A percentile compares a stretch with the other conserved stretches of the same genome.
These are phyloP conservation scores for Marmota flaviventris DNA, from an alignment of 2,113 vertebrate species.

Conservation along the genomic window DNA sequence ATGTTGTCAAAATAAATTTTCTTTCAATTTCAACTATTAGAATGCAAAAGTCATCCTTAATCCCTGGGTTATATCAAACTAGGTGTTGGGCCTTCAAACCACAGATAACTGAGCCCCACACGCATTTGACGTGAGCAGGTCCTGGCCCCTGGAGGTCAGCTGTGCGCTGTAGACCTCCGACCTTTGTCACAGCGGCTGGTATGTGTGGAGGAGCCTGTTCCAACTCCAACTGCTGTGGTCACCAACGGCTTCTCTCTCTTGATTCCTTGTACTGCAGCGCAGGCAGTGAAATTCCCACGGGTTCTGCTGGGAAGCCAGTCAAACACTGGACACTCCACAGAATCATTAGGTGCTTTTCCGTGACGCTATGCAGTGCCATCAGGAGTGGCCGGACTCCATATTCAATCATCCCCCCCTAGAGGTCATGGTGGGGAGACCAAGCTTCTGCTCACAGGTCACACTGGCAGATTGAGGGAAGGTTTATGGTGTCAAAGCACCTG, in stretches of 20 bases:
- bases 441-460: neutral
- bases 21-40: neutral
- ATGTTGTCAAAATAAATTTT: neutral
- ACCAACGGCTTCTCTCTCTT: constrained; percentile 65
- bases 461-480: too few species aligned
- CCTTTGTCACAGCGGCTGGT: constrained; percentile 63
- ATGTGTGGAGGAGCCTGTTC: constrained; percentile 60
- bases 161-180: constrained; percentile 35
- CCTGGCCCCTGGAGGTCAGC: neutral
- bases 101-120: too few species aligned
- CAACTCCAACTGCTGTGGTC: constrained; percentile 62
- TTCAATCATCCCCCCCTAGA: constrained; percentile 16
- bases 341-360: constrained; percentile 79
- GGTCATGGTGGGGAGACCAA: neutral
- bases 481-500: too few species aligned
- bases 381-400: constrained; percentile 70
- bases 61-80: neutral
- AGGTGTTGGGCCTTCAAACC: neutral
- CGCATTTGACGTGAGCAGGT: fast-evolving
- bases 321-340: constrained; percentile 69
- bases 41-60: neutral
- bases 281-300: constrained; percentile 79
- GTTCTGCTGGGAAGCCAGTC: constrained; percentile 80
- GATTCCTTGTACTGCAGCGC: constrained; percentile 68
- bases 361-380: constrained; percentile 72